These are phyloP conservation scores for Smithornis capensis DNA, from an alignment of 2,113 vertebrate genomes.

Conservation along the genomic window DNA sequence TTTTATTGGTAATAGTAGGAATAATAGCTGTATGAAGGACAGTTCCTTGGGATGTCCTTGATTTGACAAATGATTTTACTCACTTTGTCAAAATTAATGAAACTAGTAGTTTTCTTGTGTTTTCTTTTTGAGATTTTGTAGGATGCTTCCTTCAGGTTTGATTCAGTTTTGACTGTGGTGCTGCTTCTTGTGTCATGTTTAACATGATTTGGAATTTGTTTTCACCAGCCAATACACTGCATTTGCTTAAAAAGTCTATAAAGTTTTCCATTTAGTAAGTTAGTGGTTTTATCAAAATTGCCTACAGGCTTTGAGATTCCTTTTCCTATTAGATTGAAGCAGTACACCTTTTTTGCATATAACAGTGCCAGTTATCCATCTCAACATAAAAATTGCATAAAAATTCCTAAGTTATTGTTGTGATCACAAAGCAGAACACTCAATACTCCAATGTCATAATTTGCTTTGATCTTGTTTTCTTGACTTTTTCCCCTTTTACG, in stretches of 20 bases:
- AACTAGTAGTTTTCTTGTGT: not conserved
- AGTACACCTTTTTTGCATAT: not conserved
- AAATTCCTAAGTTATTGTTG: not conserved
- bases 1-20: not conserved
- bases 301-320: not conserved
- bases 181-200: not conserved
- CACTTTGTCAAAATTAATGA: not conserved
- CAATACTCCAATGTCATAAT: not conserved
- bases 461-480: not conserved
- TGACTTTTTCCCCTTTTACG: not conserved
- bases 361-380: not conserved
- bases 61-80: not conserved
- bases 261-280: not conserved
- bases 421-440: not conserved
- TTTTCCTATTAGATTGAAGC: not conserved
- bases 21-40: not conserved
- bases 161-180: not conserved
- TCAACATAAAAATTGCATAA: not conserved
- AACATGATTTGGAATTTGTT: not conserved
- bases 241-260: not conserved
- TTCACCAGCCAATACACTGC: not conserved
- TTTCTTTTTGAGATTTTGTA: not conserved
- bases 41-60: not conserved
- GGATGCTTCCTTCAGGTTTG: constrained; percentile 23
- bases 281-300: not conserved